Conservation (phyloP, 2,113 vertebrate species). For the Drymodes brunneopygia region DNA sequence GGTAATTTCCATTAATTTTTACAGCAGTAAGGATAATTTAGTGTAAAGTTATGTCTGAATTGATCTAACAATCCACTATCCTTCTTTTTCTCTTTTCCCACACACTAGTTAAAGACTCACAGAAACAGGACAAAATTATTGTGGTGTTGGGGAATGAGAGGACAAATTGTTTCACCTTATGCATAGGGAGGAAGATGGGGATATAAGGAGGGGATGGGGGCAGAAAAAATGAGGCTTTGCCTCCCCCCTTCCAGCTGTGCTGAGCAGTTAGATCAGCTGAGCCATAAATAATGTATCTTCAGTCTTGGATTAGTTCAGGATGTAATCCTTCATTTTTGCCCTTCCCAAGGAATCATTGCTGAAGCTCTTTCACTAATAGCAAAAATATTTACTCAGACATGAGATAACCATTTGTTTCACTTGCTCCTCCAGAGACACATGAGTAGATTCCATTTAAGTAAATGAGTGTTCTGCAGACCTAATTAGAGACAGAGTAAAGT, state of each 20-base stretch:
- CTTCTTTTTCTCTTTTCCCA: neutral
- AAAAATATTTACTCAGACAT: slow-evolving; percentile 18
- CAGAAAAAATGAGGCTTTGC: neutral
- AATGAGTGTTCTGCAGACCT: neutral
- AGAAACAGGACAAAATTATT: neutral
- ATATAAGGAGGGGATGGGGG: neutral
- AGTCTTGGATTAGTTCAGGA: neutral
- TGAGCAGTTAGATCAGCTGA: neutral
- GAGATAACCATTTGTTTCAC: neutral
- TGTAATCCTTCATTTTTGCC: neutral
- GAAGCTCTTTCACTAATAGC: neutral
- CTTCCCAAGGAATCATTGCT: neutral
- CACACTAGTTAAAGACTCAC: neutral
- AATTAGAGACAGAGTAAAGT: slow-evolving; percentile 17
- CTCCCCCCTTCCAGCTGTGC: neutral
- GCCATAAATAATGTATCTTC: neutral
- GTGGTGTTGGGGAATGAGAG: neutral
- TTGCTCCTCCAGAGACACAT: neutral
- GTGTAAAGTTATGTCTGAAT: neutral
- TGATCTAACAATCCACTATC: neutral
- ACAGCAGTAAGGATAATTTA: neutral
- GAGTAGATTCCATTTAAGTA: neutral
- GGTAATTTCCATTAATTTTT: neutral
- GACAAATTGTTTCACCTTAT: neutral
- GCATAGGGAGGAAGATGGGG: neutral